Evolutionary conservation across 2,113 vertebrate genomes (phyloP), one percentile per base, ranked within the genome.

Genomic region (Sinocyclocheilus rhinocerous): DNA sequence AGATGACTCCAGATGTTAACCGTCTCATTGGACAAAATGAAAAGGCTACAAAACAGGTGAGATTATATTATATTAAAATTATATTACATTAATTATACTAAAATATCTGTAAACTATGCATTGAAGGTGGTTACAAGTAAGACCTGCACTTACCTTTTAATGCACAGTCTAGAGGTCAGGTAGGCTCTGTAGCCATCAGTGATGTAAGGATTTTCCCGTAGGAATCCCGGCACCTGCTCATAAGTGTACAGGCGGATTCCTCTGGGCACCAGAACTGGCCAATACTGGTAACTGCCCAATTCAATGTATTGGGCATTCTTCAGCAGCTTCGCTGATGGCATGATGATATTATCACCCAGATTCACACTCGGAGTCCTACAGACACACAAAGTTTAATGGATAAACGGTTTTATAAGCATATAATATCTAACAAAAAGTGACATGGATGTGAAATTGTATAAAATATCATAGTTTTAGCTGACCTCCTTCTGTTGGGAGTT

Each of bases 1-100:
- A 99, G 91, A 52, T 99, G 97, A 92, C 97, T 98, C 97, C 97
- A 99, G 91, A 98, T 98, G 86, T 97, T 99, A 87, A 97, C 96
- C 0, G 97, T 96, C 92, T 99, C 97, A 85, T 99, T 98, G 90
- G 97, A 99, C 85, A 99, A 93, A 83, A 99, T 96, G 92, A 98
- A 98, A 88, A 99, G 93, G 91, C 97, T 98, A 57, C 1, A 77
- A 61, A 88, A 87, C n/a, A 52, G 1, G 22, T 75, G 87, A 81
- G 65, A 69, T 69, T 36, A 0, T 69, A 18, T 67, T 29, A 55
- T 18, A 55, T 55, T 55, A 55, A 1, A 48, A 69, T 69, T 18
- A 3, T 69, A 69, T 67, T 15, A 55, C 6, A 55, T 20, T 55
- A 55, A 55, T 20, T 20, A 55, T 20, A 63, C 42, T 8, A 50